Evolutionary conservation across 1,140 invertebrate genomes (phyloP), one percentile per base, ranked within the genome.

Genomic region (Ephestia elutella): DNA sequence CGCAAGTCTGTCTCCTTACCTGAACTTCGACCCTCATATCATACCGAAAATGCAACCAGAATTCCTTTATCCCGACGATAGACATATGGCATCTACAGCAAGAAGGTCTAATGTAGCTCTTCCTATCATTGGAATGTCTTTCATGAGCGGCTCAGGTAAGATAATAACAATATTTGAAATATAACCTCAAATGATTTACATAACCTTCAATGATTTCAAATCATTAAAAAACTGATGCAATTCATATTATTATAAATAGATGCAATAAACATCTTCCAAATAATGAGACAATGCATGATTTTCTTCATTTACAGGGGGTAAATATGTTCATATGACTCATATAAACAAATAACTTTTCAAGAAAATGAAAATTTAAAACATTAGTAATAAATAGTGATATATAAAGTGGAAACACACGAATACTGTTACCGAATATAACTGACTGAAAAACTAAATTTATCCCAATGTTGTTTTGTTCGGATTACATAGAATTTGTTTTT

Each of bases 11-110:
- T 98, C 96, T 63, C 97, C 97, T 3, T 98, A 98, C 83, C 90
- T 98, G 66, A 98, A 97, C 87, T 96, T 97, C 85, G 96, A 98
- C 86, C 96, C 96, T 25, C 90, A 93, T 28, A 96, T 95, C 80
- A 90, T 97, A 62, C 92, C 93, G 49, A 91, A 92, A 73, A 92
- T 91, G 74, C 95, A 97, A 73, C 96, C 96, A 55, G 96, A 98
- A 90, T 98, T 96, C 74, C 96, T 99, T 72, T 96, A 98, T 73
- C 94, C 96, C 30, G 97, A 98, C 87, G 91, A 90, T 38, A 89
- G 83, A 61, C 82, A 90, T 68, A 89, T 87, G 81, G 83, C 87
- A 25, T 85, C 87, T 2, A 90, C 89, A 38, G 82, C 86, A 8
- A 75, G 85, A 71, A 77, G 89, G 58, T 89, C 89, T 13, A 88